Evolutionary conservation across 2,797 vertebrate genomes (phyloP), one percentile per base, ranked within the genome.

Genomic region (Rhinella marina): DNA sequence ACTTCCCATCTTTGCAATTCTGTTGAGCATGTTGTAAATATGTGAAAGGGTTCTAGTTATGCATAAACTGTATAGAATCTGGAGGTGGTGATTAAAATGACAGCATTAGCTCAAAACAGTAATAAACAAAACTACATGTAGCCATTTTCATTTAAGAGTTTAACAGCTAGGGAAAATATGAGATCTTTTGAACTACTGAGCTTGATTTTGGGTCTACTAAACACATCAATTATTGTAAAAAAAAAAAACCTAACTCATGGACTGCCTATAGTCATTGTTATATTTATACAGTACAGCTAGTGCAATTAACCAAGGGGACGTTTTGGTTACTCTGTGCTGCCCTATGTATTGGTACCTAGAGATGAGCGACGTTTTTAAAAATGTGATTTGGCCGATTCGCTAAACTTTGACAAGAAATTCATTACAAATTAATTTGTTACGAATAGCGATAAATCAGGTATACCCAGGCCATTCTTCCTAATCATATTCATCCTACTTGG

Each of bases 1-100:
- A 68, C 25, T 68, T 68, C 13, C 25, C 14, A 68, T 17, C 13
- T 29, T 17, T 16, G 66, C 66, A 27, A 29, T 68, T 68, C 29
- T 66, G 9, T 14, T 29, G n/a, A 64, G 27, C 29, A 29, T 68
- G 66, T 19, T 72, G n/a, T 72, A 21, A 72, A 72, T 19, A 32
- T 72, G 27, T 72, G 68, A 19, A 41, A 41, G 19, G 27, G 68
- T 41, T 73, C 29, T 7, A 41, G 29, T 23, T 48, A 73, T 48
- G 9, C 17, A 21, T 73, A 21, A 19, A 23, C 70, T 48, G 70
- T 32, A 73, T 41, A 32, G 29, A 73, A 73, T 73, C 29, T 73
- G 70, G 70, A 73, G 70, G 70, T 73, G 70, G 70, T 48, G 70
- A 73, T 73, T 19, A 21, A 73, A 73, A 48, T 73, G 70, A 73